Evolutionary conservation across 2,113 vertebrate species (phyloP).

Genomic region (Mustelus asterias): DNA sequence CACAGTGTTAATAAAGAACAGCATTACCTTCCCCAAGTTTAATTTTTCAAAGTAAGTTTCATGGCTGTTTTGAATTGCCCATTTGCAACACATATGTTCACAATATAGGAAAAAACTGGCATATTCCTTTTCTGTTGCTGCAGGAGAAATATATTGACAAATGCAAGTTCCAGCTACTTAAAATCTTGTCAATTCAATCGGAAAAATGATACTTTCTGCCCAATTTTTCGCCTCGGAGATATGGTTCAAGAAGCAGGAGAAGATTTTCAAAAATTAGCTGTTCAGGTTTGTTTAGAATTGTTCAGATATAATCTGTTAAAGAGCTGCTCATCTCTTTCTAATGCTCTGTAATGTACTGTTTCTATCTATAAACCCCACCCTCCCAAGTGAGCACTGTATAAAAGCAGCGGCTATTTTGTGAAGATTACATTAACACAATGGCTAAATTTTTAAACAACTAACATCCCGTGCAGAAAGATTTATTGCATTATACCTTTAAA

Average conservation of each 20-base stretch:
- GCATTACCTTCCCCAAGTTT: slow-evolving; percentile 80
- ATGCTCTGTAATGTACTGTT: not conserved
- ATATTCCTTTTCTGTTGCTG: not conserved
- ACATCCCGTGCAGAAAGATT: not conserved
- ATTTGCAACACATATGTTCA: not conserved
- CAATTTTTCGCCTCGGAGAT: slow-evolving; percentile 72
- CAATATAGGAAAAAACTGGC: too few relatives aligned
- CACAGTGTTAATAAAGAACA: slow-evolving; percentile 85
- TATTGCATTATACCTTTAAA: not conserved
- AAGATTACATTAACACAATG: not conserved
- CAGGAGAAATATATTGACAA: slow-evolving; percentile 73
- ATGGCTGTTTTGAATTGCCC: not conserved
- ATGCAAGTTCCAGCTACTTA: slow-evolving; percentile 64
- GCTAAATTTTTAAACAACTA: not conserved
- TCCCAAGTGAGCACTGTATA: not conserved
- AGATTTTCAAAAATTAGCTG: slow-evolving; percentile 73
- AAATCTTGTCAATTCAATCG: slow-evolving; percentile 63
- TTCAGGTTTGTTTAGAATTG: slow-evolving; percentile 55
- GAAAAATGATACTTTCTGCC: slow-evolving; percentile 70
- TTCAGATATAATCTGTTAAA: not conserved
- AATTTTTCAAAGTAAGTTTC: slow-evolving; percentile 71
- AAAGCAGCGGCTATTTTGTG: not conserved
- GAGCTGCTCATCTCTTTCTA: not conserved
- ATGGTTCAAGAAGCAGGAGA: slow-evolving; percentile 66
- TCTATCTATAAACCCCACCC: not conserved